phyloP scores from a whole-genome alignment of 2,888 invertebrate genomes.

The Hydriomena furcata region DNA sequence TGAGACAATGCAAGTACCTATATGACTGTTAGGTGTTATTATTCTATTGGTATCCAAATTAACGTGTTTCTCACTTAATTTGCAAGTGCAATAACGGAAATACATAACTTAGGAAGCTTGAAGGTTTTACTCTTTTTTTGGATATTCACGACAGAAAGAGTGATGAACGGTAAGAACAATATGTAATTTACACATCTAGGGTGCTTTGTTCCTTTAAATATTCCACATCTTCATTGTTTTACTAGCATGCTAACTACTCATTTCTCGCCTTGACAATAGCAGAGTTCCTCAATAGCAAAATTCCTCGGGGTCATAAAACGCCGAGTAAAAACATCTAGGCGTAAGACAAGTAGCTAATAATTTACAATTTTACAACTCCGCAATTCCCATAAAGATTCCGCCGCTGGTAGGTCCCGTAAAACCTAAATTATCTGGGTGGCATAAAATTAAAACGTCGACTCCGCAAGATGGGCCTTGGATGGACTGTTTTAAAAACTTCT shows the following conservation, averaged over 20 bases:
- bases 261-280: slow-evolving; percentile 28
- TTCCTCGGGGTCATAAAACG: slow-evolving; percentile 30
- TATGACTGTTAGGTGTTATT: no score
- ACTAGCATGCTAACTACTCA: slow-evolving; percentile 18
- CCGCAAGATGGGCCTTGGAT: slow-evolving; percentile 44
- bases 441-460: slow-evolving; percentile 73
- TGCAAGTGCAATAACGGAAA: background rate
- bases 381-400: slow-evolving; percentile 51
- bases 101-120: no score
- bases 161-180: slow-evolving; percentile 13
- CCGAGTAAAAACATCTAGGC: slow-evolving; percentile 25
- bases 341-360: slow-evolving; percentile 34
- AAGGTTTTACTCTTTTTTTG: no score
- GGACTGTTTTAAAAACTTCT: slow-evolving; percentile 70
- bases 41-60: background rate
- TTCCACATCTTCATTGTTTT: slow-evolving; percentile 48
- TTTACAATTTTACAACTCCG: slow-evolving; percentile 45
- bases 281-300: slow-evolving; percentile 28
- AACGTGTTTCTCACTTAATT: background rate
- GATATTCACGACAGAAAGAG: slow-evolving; percentile 2
- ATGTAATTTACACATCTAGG: slow-evolving; percentile 22
- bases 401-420: slow-evolving; percentile 59
- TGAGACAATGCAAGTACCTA: no score
- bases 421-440: slow-evolving; percentile 65
- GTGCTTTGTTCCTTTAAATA: slow-evolving; percentile 35